These are phyloP conservation scores for Mellivora capensis DNA, from an alignment of 2,113 vertebrate species.

Conservation along the genomic window DNA sequence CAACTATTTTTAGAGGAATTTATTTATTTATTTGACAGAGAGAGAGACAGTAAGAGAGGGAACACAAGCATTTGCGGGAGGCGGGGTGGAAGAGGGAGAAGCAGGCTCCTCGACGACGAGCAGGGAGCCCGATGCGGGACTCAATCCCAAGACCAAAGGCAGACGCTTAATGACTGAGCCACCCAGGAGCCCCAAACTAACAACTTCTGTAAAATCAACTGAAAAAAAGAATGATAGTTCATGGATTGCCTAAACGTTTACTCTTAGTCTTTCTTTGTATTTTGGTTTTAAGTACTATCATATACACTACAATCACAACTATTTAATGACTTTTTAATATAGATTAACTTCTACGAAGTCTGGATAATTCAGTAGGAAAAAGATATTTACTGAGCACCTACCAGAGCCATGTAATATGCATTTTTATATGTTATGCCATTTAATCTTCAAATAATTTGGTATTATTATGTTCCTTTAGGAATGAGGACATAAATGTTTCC, in stretches of 20 bases:
- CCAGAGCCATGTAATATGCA: neutral
- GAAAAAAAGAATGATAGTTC: neutral
- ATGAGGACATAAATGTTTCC: slow-evolving; percentile 9
- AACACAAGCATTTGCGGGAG: too few species aligned
- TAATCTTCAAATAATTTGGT: neutral
- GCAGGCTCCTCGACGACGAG: too few species aligned
- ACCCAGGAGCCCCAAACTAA: neutral
- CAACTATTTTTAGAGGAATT: neutral
- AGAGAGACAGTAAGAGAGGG: too few species aligned
- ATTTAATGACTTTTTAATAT: neutral
- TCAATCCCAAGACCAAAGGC: too few species aligned
- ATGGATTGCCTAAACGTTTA: neutral
- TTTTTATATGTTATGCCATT: neutral
- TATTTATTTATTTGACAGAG: too few species aligned
- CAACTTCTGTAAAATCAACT: neutral
- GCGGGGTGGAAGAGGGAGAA: too few species aligned
- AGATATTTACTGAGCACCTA: neutral
- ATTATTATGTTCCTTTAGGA: neutral
- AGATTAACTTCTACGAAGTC: neutral
- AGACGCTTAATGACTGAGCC: too few species aligned
- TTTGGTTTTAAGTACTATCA: slow-evolving; percentile 21
- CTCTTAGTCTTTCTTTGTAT: neutral
- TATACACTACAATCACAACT: neutral
- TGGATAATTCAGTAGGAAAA: neutral
- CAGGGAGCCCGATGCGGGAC: too few species aligned